Conservation (phyloP, 2,888 invertebrate genomes). For the Lamproptera curius region DNA sequence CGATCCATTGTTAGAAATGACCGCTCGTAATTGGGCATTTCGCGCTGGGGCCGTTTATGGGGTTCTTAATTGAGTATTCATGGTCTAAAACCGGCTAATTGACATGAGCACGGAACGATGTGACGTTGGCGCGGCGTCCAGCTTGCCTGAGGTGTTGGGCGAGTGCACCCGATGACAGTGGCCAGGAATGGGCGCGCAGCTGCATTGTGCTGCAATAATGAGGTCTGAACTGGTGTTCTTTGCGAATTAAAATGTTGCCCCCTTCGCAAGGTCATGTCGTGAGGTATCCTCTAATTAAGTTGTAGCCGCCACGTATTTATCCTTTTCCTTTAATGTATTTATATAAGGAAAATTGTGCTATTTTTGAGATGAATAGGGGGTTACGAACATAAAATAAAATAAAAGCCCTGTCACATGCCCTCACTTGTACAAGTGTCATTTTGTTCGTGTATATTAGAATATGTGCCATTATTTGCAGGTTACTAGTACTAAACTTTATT, state of each 20-base stretch:
- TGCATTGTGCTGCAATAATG: slow-evolving; percentile 21
- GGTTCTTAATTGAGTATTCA: slow-evolving; percentile 49
- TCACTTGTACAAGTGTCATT: too few species aligned
- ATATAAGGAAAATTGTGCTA: too few species aligned
- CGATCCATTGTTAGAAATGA: slow-evolving; percentile 26
- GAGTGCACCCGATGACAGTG: slow-evolving; percentile 21
- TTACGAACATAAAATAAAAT: too few species aligned
- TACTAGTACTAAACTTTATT: too few species aligned
- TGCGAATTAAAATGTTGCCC: slow-evolving; percentile 20
- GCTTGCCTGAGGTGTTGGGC: slow-evolving; percentile 29
- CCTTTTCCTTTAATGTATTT: too few species aligned
- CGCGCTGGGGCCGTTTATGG: slow-evolving; percentile 38
- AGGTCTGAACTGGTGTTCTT: slow-evolving; percentile 14
- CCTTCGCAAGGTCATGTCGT: slow-evolving; percentile 20
- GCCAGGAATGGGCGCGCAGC: slow-evolving; percentile 21
- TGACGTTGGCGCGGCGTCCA: slow-evolving; percentile 28
- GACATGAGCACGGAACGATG: slow-evolving; percentile 39
- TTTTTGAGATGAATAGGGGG: too few species aligned
- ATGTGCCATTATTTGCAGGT: too few species aligned
- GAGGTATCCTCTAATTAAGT: slow-evolving; percentile 15
- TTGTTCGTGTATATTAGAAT: too few species aligned
- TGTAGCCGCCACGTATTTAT: too few species aligned
- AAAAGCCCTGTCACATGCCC: too few species aligned
- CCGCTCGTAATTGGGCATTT: slow-evolving; percentile 37
- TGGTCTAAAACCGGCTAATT: slow-evolving; percentile 42